Conservation (phyloP, 2,888 invertebrate species). For the Nebria salina region DNA sequence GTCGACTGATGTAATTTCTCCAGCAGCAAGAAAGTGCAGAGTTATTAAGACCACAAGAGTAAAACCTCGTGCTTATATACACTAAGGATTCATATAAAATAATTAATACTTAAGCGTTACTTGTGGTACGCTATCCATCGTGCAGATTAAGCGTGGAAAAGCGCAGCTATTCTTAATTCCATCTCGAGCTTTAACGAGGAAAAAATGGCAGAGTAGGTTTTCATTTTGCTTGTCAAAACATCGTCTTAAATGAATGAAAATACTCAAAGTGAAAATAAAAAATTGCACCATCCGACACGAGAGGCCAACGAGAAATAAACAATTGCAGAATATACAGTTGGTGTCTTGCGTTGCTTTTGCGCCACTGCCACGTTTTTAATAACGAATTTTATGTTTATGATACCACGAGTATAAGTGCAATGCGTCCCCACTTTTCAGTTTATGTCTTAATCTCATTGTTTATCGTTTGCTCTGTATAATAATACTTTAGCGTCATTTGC, state of each 20-base stretch:
- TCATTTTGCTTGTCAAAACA: conserved; percentile 49
- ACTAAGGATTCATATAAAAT: conserved; percentile 40
- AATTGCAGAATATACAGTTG: background rate
- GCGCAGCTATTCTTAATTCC: conserved; percentile 39
- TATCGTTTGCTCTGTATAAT: background rate
- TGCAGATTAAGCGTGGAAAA: conserved; percentile 30
- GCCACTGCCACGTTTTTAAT: conserved; percentile 29
- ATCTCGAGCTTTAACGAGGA: conserved; percentile 48
- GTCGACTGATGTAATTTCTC: background rate
- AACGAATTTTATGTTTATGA: conserved; percentile 42
- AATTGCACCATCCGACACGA: background rate
- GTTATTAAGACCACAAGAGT: background rate
- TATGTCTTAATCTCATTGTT: background rate
- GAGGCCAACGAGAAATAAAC: background rate
- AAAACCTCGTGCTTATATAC: conserved; percentile 4
- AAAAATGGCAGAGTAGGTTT: conserved; percentile 48
- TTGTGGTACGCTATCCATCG: conserved; percentile 20
- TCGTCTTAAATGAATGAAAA: conserved; percentile 47
- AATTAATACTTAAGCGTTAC: conserved; percentile 30
- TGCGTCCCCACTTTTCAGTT: background rate
- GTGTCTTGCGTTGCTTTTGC: background rate
- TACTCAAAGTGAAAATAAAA: conserved; percentile 27
- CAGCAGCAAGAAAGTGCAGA: background rate
- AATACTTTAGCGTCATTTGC: background rate
- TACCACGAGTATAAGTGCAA: conserved; percentile 25